Base-by-base conservation (phyloP, 2,113 vertebrate genomes). In the Sebastes schlegelii region DNA sequence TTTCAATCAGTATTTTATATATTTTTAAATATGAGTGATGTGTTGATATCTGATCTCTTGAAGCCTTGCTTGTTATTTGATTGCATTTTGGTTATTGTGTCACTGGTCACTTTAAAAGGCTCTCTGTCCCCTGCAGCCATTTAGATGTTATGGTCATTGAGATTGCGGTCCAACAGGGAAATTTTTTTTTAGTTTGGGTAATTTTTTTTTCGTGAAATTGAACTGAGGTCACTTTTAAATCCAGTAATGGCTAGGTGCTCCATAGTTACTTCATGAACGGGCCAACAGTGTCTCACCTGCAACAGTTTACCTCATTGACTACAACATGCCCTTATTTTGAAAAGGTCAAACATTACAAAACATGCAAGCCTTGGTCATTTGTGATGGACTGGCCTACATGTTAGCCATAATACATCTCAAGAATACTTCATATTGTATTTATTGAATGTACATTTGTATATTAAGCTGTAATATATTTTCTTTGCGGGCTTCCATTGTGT, bases 391-490 rank as follows among this genome's bases (percentile, higher is more conserved):
- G 83, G 55, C 70, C 80, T 64, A 75, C 78, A 81, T 66, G n/a
- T 91, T 77, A 86, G 75, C 91, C 88, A 88, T 70, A 86, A 85
- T 66, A 80, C 82, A 89, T 89, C 78, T 87, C 75, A 90, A 88
- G 84, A 94, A 88, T 75, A 85, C 74, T 73, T 88, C 71, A 55
- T 84, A 58, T 79, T 93, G 84, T 96, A 96, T 95, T 95, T 95
- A 96, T 95, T 95, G 76, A 95, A 90, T 95, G 95, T 95, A 95
- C 87, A 92, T 92, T 92, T 96, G 94, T 96, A 95, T 95, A 95
- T 95, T 89, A 94, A 91, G 88, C 87, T 95, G 91, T 95, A 92
- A 94, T 92, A 94, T 95, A 93, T 95, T 90, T 93, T 88, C 34
- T 34, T 34, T 74, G 61, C 88, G 81, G 80, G 88, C 90, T 93